Base-by-base conservation (phyloP, 1,140 invertebrate species). In the Drosophila kepulauana region DNA sequence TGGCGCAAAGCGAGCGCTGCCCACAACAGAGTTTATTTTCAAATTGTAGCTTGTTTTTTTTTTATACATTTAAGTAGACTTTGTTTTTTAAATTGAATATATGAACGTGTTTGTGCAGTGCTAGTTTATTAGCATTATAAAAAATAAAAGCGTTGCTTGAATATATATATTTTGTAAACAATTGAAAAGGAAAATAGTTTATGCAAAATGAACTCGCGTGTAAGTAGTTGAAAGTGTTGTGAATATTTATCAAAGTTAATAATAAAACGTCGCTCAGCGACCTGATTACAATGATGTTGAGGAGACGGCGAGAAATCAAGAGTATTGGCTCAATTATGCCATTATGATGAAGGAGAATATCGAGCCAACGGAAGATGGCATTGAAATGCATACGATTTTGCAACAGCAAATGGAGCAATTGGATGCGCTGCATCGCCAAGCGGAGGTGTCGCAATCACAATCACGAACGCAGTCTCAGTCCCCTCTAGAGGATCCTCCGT, bases 11-110 rank as follows among this genome's bases (percentile, higher is more conserved):
- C 20, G n/a, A 5, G 35, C 33, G 7, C 52, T 64, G 8, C 30
- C 65, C 5, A 62, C 10, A 20, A 8, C 41, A 0, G 57, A 69
- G 11, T 74, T 56, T 16, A 13, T 41, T 16, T 38, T 52, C 6
- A 25, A 35, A 35, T 38, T 45, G 5, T 73, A 52, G 11, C 16
- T 57, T 25, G 16, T 41, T 38, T 20, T 13, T 20, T 13, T 38
- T 38, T 25, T 57, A 16, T 57, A 16, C 4, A 16, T 48, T 8
- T 16, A 49, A 49, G 15, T 49, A 43, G 41, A 13, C 41, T 43
- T 13, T 13, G 41, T 13, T 1, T 43, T 25, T 43, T 5, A 43
- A 13, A 43, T 5, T 43, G 3, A 43, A 43, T 43, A 43, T 43
- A 43, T 13, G 4, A 13, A 38, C 35, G 4, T 43, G 10, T 8